phyloP scores from a whole-genome alignment of 2,888 invertebrate genomes.

The Melangyna quadrimaculata region DNA sequence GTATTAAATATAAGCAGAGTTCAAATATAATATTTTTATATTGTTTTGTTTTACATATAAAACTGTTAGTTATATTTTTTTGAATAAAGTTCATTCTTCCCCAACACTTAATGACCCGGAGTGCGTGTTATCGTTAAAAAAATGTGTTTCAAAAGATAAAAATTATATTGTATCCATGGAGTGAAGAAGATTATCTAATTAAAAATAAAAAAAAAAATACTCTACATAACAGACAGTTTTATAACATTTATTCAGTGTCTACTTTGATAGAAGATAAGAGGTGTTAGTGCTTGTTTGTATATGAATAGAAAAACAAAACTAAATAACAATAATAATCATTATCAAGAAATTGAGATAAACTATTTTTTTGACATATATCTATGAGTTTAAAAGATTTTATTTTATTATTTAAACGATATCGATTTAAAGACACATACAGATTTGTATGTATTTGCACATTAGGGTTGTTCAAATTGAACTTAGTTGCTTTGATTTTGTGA shows the following conservation, averaged over 20 bases:
- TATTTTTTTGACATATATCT: not conserved
- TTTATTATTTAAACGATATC: no score
- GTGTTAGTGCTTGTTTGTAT: not conserved
- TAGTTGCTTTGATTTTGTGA: no score
- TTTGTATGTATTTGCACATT: no score
- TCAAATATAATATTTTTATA: no score
- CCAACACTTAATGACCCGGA: no score
- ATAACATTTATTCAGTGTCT: conserved; percentile 10
- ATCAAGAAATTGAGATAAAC: not conserved
- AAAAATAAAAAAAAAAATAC: not conserved
- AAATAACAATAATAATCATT: not conserved
- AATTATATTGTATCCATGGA: not conserved
- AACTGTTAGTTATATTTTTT: no score
- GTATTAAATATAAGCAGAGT: no score
- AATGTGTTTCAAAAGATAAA: not conserved
- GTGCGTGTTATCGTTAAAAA: no score
- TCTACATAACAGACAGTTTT: not conserved
- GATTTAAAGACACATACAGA: no score
- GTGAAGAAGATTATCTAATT: not conserved
- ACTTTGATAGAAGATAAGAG: not conserved
- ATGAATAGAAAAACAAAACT: not conserved
- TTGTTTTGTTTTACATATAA: no score
- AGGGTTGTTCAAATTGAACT: no score
- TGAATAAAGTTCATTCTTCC: no score
- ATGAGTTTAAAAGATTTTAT: not conserved